These are phyloP conservation scores for Cantharis lateralis DNA, from an alignment of 2,888 invertebrate genomes.

Conservation along the genomic window DNA sequence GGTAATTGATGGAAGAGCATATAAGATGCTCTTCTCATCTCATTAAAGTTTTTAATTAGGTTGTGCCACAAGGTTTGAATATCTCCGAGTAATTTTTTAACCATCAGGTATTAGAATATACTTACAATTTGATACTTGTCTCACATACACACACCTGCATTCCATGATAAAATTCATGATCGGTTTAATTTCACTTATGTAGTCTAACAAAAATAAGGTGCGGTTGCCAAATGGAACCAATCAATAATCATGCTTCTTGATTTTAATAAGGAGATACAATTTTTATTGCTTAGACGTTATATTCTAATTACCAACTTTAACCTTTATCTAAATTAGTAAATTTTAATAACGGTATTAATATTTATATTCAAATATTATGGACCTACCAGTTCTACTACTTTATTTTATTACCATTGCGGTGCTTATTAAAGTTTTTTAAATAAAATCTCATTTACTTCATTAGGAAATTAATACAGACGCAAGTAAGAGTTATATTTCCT, in stretches of 20 bases:
- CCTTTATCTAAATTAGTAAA: slow-evolving; percentile 41
- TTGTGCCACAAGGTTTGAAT: slow-evolving; percentile 15
- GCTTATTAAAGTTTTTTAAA: slow-evolving; percentile 25
- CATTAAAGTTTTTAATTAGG: slow-evolving; percentile 23
- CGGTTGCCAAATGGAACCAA: slow-evolving; percentile 20
- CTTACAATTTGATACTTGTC: slow-evolving; percentile 9
- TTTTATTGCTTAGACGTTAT: slow-evolving; percentile 33
- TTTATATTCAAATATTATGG: slow-evolving; percentile 25
- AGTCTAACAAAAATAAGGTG: slow-evolving; percentile 15
- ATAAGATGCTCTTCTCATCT: slow-evolving; percentile 21
- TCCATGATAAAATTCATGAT: slow-evolving; percentile 6
- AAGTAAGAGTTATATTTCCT: slow-evolving; percentile 16
- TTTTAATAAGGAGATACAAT: slow-evolving; percentile 31
- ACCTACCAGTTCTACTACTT: slow-evolving; percentile 25
- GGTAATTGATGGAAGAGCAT: slow-evolving; percentile 9
- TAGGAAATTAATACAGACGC: slow-evolving; percentile 18
- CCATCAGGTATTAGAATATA: slow-evolving; percentile 3
- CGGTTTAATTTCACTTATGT: not conserved
- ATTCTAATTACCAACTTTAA: slow-evolving; percentile 40
- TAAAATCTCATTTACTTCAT: slow-evolving; percentile 24
- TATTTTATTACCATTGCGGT: slow-evolving; percentile 27
- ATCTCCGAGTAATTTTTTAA: slow-evolving; percentile 18
- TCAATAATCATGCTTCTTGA: slow-evolving; percentile 25
- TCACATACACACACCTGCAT: slow-evolving; percentile 5
- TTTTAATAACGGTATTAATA: slow-evolving; percentile 27